Evolutionary conservation across 2,797 vertebrate genomes (phyloP).

Genomic region (Pteropus rufus): DNA sequence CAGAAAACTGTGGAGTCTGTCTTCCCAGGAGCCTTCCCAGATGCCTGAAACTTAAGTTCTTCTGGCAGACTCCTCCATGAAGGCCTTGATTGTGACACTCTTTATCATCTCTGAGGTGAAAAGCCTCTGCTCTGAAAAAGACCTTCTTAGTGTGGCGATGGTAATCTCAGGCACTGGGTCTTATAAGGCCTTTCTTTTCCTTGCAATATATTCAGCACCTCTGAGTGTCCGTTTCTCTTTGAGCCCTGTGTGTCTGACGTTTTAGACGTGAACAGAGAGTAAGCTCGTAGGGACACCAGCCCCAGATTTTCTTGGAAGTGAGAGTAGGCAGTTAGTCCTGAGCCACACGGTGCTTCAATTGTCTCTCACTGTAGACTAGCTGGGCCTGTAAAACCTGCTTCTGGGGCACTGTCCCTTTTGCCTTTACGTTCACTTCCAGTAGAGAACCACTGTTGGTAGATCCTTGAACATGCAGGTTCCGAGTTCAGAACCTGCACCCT

Average conservation of each 20-base stretch:
- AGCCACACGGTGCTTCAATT: accelerated
- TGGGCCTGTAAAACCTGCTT: neutral
- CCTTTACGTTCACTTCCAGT: accelerated
- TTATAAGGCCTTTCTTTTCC: neutral
- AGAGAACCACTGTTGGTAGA: neutral
- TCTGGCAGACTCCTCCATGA: neutral
- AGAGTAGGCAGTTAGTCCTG: neutral
- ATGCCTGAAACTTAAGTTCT: neutral
- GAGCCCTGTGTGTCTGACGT: neutral
- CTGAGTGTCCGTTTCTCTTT: neutral
- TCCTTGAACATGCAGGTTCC: neutral
- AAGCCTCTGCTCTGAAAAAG: neutral
- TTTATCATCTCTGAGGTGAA: neutral
- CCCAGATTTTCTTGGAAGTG: neutral
- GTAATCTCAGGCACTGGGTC: neutral
- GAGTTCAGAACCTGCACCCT: neutral
- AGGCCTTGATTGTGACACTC: neutral
- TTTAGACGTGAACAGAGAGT: neutral
- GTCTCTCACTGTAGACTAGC: neutral
- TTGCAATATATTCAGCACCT: neutral
- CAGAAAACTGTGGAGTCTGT: neutral
- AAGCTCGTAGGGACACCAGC: neutral
- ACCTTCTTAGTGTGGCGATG: neutral
- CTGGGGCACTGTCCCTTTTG: too few species aligned
- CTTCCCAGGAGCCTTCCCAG: neutral